Percentiles rank a stretch among this genome's conserved stretches.
Conservation (phyloP, 2,888 invertebrate species). For the Allacma fusca region DNA sequence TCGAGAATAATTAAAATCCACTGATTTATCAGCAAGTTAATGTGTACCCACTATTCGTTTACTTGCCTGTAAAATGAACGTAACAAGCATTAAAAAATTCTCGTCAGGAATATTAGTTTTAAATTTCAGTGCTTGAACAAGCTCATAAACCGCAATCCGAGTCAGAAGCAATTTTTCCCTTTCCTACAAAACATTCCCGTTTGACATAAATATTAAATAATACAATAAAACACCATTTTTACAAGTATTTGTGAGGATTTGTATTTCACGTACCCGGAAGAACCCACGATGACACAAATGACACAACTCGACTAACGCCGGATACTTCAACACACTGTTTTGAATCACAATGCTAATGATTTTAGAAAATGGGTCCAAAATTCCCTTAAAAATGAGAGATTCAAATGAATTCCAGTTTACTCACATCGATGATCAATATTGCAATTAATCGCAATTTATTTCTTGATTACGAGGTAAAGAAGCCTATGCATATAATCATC, state of each 20-base stretch:
- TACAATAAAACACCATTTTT: too few relatives aligned
- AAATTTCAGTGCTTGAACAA: slow-evolving; percentile 94
- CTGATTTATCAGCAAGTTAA: too few relatives aligned
- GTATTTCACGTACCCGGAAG: slow-evolving; percentile 69
- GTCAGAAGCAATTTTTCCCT: slow-evolving; percentile 92
- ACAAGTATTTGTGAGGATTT: too few relatives aligned
- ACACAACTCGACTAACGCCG: slow-evolving; percentile 84
- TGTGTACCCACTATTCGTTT: too few relatives aligned
- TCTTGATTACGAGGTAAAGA: too few relatives aligned
- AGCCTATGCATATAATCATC: too few relatives aligned
- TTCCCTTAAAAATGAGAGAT: slow-evolving; percentile 69
- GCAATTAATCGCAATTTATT: too few relatives aligned
- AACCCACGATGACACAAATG: slow-evolving; percentile 90
- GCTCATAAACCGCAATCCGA: slow-evolving; percentile 89
- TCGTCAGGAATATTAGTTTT: slow-evolving; percentile 93
- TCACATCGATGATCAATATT: too few relatives aligned
- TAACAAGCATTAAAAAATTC: slow-evolving; percentile 89
- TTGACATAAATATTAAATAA: too few relatives aligned
- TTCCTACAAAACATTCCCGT: slow-evolving; percentile 71
- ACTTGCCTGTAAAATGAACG: slow-evolving; percentile 80
- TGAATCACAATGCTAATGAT: slow-evolving; percentile 92
- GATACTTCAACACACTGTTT: slow-evolving; percentile 81
- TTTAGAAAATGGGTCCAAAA: slow-evolving; percentile 95
- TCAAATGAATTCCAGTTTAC: too few relatives aligned
- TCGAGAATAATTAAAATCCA: not conserved